Conservation (phyloP, 2,797 vertebrate genomes). For the Distichodus sexfasciatus region DNA sequence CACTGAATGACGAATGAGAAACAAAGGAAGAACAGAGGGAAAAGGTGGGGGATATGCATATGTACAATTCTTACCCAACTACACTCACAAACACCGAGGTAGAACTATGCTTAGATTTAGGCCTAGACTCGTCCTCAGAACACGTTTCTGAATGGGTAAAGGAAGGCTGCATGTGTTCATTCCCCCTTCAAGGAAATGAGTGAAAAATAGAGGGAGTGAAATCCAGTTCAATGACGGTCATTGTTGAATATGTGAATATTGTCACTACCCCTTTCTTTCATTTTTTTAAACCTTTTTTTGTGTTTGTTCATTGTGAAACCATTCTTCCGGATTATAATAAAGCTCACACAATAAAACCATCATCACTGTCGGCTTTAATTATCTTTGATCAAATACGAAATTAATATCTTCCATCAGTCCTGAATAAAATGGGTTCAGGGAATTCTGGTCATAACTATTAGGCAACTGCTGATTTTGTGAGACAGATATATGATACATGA, state of each 20-base stretch:
- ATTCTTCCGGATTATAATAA: slow-evolving; percentile 68
- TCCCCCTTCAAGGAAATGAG: slow-evolving; percentile 22
- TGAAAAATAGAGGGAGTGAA: slow-evolving; percentile 23
- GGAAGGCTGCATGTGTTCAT: background rate
- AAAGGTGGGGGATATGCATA: slow-evolving; percentile 15
- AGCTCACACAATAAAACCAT: slow-evolving; percentile 41
- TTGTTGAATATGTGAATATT: slow-evolving; percentile 60
- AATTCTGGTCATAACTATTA: too few relatives aligned
- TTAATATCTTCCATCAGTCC: too few relatives aligned
- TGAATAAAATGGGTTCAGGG: too few relatives aligned
- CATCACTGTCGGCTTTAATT: too few relatives aligned
- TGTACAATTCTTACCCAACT: background rate
- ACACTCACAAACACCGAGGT: too few relatives aligned
- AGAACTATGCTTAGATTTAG: too few relatives aligned
- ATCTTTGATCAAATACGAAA: too few relatives aligned
- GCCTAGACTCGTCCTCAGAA: too few relatives aligned
- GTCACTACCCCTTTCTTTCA: slow-evolving; percentile 48
- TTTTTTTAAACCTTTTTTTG: slow-evolving; percentile 62
- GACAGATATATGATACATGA: too few relatives aligned
- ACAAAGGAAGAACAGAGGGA: background rate
- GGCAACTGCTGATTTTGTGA: too few relatives aligned
- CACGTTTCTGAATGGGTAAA: slow-evolving; percentile 1
- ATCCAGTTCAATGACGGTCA: slow-evolving; percentile 32
- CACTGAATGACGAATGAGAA: slow-evolving; percentile 11
- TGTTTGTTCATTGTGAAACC: slow-evolving; percentile 45